Evolutionary conservation across 2,888 invertebrate species (phyloP).

Genomic region (Drosophila rubida): DNA sequence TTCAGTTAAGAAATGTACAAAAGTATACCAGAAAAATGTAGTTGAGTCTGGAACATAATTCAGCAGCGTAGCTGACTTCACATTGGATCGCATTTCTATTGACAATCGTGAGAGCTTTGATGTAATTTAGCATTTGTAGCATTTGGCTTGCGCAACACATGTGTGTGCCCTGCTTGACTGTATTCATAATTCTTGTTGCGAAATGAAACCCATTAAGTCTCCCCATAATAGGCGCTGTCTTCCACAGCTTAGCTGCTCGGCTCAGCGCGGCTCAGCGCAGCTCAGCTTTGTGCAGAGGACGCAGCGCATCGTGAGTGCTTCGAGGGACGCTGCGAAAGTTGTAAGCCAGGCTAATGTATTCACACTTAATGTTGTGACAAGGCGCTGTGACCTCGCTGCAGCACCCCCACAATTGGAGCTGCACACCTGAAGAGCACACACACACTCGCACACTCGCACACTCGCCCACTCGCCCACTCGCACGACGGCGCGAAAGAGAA

Average conservation of each 20-base stretch:
- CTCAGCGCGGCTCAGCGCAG: constrained; percentile 7
- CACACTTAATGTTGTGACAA: constrained; percentile 33
- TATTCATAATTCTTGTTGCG: neutral
- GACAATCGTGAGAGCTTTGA: neutral
- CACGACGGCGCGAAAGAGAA: constrained; percentile 51
- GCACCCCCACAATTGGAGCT: constrained; percentile 20
- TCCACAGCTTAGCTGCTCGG: constrained; percentile 6
- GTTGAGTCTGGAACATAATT: no score
- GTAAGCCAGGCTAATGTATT: constrained; percentile 32
- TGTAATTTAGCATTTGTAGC: neutral
- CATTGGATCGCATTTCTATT: no score
- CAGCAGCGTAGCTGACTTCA: no score
- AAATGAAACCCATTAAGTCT: neutral
- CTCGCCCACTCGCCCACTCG: neutral
- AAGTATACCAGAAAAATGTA: no score
- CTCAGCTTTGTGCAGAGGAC: neutral
- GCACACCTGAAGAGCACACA: constrained; percentile 27
- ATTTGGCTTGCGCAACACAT: no score
- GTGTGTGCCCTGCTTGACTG: neutral
- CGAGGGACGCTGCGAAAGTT: constrained; percentile 15
- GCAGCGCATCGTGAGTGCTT: constrained; percentile 6
- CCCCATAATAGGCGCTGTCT: constrained; percentile 7
- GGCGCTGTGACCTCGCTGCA: constrained; percentile 32
- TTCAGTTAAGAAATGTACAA: no score
- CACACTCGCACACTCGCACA: neutral